Evolutionary conservation across 2,888 invertebrate genomes (phyloP), one percentile per base, ranked within the genome.

Genomic region (Trichogramma evanescens): DNA sequence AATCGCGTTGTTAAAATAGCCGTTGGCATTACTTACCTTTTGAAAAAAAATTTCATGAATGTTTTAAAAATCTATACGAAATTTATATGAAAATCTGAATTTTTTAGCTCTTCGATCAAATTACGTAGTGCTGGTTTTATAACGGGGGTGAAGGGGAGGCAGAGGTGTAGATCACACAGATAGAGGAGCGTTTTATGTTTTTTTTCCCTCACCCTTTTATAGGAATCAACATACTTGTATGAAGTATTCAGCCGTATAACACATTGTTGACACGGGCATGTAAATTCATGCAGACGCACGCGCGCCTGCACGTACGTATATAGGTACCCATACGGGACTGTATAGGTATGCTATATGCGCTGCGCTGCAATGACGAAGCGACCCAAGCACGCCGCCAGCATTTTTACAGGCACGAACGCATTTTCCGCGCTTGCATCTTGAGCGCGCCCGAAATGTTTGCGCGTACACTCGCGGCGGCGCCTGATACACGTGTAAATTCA

Each of bases 401-500:
- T 13, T 48, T 48, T 10, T 13, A 9, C 10, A 48, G 10, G 48
- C 10, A 48, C 48, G 10, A 1, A 13, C 48, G 10, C 10, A 6
- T 48, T 4, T 48, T 10, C 10, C n/a, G 10, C 4, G n/a, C 8
- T 8, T 40, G n/a, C 5, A 51, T 40, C 26, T 38, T 39, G 45
- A 38, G 38, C 7, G 51, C 39, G n/a, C 38, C 13, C n/a, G 39
- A 5, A 39, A 49, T 50, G 51, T 54, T 58, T 54, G 53, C 58
- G 50, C 58, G 58, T 54, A 54, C 54, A 40, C 39, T 58, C 10
- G 40, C 26, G 53, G 9, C 40, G 41, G 9, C 48, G 51, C 50
- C 40, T n/a, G 50, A 5, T 9, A n/a, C 10, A 10, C 56, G 48
- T 40, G 26, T 49, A 26, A 9, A 50, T 42, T 51, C 40, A 13